These are phyloP conservation scores for Drosophila cognata DNA, from an alignment of 2,888 invertebrate genomes.

Conservation along the genomic window DNA sequence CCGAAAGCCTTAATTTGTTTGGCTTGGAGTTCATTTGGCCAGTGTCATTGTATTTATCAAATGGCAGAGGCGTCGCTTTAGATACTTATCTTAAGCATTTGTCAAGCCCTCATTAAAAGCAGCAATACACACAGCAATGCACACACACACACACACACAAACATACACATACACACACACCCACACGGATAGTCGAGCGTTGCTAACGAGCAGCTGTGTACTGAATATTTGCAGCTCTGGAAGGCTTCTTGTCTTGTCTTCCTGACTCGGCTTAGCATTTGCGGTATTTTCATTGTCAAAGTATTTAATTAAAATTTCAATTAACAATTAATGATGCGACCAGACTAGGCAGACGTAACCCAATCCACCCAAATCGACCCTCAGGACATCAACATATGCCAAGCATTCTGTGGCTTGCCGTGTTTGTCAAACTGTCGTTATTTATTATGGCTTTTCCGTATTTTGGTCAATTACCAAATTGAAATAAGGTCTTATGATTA, in stretches of 20 bases:
- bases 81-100: constrained; percentile 36
- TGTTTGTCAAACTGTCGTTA: constrained; percentile 12
- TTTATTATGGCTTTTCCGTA: constrained; percentile 28
- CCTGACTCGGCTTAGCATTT: constrained; percentile 42
- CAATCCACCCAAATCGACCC: neutral
- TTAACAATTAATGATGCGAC: constrained; percentile 70
- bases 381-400: constrained; percentile 23
- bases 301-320: constrained; percentile 80
- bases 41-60: constrained; percentile 23
- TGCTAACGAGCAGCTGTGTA: constrained; percentile 60
- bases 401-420: constrained; percentile 1
- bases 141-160: neutral
- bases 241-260: constrained; percentile 20
- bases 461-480: constrained; percentile 44
- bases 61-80: constrained; percentile 4
- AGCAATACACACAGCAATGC: neutral
- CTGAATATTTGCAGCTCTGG: constrained; percentile 19
- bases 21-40: neutral
- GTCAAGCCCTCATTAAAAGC: constrained; percentile 41
- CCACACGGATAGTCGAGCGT: constrained; percentile 4
- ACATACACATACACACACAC: constrained; percentile 2
- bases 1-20: neutral
- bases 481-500: constrained; percentile 37
- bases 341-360: constrained; percentile 3
- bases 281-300: constrained; percentile 69